A percentile compares a stretch with the other conserved stretches of the same genome.
These are phyloP conservation scores for Sebastes taczanowskii DNA, from an alignment of 2,797 vertebrate species.

Conservation along the genomic window DNA sequence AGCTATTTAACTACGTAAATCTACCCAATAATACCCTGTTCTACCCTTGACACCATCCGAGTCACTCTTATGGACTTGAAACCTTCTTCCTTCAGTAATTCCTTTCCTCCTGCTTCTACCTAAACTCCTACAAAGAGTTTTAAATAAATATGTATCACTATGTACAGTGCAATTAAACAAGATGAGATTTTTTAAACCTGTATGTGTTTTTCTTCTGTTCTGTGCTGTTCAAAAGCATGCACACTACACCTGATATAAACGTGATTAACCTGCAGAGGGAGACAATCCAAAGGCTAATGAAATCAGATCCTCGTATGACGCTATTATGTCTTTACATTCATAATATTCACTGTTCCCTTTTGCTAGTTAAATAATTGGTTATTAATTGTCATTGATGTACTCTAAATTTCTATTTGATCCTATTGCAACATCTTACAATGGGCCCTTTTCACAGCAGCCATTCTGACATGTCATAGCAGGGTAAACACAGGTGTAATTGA, in stretches of 20 bases:
- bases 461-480: fast-evolving
- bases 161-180: slow-evolving; percentile 58
- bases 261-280: slow-evolving; percentile 35
- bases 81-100: neutral
- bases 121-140: slow-evolving; percentile 13
- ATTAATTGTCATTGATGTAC: neutral
- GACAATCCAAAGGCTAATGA: slow-evolving; percentile 31
- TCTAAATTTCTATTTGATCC: neutral
- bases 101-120: slow-evolving; percentile 17
- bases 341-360: neutral
- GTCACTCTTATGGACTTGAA: slow-evolving; percentile 11
- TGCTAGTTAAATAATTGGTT: neutral
- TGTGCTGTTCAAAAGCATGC: neutral
- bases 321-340: neutral
- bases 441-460: too few species aligned
- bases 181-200: slow-evolving; percentile 15
- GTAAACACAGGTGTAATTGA: too few species aligned
- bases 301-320: neutral
- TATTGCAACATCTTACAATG: neutral
- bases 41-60: slow-evolving; percentile 4
- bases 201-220: neutral
- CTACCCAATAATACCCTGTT: slow-evolving; percentile 23
- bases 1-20: slow-evolving; percentile 30
- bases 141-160: slow-evolving; percentile 32
- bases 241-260: neutral